Conservation (phyloP, 2,888 invertebrate genomes). For the Odontothrips loti region DNA sequence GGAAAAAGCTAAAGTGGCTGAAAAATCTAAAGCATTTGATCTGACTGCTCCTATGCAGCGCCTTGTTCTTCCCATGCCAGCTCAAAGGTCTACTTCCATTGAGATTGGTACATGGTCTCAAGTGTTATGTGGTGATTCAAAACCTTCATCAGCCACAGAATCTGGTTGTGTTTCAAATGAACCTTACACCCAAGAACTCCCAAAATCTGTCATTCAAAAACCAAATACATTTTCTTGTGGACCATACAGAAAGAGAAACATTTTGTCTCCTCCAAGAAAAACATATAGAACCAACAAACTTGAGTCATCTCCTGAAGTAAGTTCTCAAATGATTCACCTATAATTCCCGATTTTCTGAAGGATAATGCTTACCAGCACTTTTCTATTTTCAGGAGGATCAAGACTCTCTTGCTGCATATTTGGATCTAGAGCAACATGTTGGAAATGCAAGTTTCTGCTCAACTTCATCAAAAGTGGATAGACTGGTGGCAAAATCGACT, state of each 20-base stretch:
- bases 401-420: neutral
- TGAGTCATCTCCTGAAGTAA: constrained; percentile 19
- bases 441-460: constrained; percentile 11
- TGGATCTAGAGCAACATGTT: neutral
- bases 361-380: neutral
- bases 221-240: neutral
- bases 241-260: neutral
- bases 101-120: constrained; percentile 4
- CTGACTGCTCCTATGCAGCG: neutral
- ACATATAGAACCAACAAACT: neutral
- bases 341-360: neutral
- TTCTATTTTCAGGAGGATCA: constrained; percentile 3
- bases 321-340: neutral
- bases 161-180: neutral
- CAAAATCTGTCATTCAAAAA: neutral
- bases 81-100: neutral
- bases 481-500: neutral
- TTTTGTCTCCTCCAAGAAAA: neutral
- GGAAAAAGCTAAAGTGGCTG: neutral
- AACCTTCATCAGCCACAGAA: neutral
- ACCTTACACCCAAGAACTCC: neutral
- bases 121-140: neutral
- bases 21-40: neutral
- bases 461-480: constrained; percentile 12
- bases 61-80: neutral